Conservation (phyloP, 2,797 vertebrate species). For the Eulemur rubriventer region DNA sequence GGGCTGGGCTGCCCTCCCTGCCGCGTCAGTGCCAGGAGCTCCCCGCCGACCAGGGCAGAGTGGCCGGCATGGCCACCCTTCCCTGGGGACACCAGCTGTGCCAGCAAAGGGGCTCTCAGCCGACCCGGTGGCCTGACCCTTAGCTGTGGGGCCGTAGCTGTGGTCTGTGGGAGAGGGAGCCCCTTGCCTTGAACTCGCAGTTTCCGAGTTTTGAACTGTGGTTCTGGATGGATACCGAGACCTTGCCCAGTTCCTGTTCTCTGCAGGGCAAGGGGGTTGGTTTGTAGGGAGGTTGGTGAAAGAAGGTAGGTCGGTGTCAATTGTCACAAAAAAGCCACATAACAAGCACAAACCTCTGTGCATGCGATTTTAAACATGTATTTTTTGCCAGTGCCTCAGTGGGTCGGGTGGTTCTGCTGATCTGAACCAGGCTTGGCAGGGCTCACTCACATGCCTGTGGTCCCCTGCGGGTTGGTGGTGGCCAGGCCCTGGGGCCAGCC, state of each 20-base stretch:
- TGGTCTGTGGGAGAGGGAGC: not conserved
- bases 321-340: no score
- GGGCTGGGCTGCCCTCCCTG: not conserved
- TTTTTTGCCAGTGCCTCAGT: accelerated
- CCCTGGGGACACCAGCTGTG: not conserved
- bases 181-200: not conserved
- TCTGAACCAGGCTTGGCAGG: not conserved
- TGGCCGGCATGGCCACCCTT: accelerated
- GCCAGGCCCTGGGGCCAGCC: accelerated
- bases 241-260: not conserved
- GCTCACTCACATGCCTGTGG: not conserved
- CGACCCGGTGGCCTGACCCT: not conserved
- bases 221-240: not conserved
- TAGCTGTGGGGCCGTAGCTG: no score
- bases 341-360: not conserved
- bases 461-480: not conserved
- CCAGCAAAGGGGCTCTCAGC: accelerated
- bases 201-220: not conserved
- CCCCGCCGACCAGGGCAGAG: accelerated
- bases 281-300: not conserved
- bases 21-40: not conserved
- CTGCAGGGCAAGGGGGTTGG: not conserved
- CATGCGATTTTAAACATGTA: accelerated
- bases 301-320: no score
- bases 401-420: not conserved